Evolutionary conservation across 1,140 invertebrate genomes (phyloP).

Genomic region (Macrobrachium rosenbergii): DNA sequence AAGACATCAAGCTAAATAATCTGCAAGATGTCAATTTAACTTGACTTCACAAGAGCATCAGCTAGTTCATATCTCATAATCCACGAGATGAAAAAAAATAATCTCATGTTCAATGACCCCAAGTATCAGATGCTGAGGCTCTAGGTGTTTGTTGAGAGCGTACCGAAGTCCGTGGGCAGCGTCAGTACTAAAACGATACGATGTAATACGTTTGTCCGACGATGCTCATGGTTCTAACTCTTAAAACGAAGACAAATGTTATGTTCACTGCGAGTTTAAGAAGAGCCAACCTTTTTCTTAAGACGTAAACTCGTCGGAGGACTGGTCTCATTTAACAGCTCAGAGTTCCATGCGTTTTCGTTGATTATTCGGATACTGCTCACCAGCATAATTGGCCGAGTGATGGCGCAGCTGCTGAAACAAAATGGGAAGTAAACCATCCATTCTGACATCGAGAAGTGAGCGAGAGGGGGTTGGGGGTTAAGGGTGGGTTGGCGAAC

Average conservation of each 20-base stretch:
- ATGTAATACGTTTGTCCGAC: too few species aligned
- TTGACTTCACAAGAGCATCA: too few species aligned
- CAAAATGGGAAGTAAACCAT: conserved; percentile 58
- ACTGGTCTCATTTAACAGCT: conserved; percentile 59
- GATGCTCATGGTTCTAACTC: too few species aligned
- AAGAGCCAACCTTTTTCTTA: conserved; percentile 36
- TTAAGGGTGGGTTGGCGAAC: conserved; percentile 1
- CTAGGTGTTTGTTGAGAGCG: too few species aligned
- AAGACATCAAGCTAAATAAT: too few species aligned
- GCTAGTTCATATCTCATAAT: too few species aligned
- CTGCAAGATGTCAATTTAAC: too few species aligned
- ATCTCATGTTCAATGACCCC: too few species aligned
- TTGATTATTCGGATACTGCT: conserved; percentile 56
- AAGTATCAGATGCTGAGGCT: too few species aligned
- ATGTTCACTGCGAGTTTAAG: not conserved
- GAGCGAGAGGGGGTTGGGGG: conserved; percentile 21
- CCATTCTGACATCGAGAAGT: conserved; percentile 50
- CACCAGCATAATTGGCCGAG: conserved; percentile 54
- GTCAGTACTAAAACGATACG: too few species aligned
- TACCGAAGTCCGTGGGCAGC: too few species aligned
- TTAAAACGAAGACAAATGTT: not conserved
- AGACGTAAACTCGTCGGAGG: conserved; percentile 57
- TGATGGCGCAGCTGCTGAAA: conserved; percentile 47
- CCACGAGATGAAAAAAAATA: too few species aligned
- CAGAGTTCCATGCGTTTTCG: conserved; percentile 49